Evolutionary conservation across 2,888 invertebrate genomes (phyloP), one percentile per base, ranked within the genome.

Genomic region (Stenurella melanura): DNA sequence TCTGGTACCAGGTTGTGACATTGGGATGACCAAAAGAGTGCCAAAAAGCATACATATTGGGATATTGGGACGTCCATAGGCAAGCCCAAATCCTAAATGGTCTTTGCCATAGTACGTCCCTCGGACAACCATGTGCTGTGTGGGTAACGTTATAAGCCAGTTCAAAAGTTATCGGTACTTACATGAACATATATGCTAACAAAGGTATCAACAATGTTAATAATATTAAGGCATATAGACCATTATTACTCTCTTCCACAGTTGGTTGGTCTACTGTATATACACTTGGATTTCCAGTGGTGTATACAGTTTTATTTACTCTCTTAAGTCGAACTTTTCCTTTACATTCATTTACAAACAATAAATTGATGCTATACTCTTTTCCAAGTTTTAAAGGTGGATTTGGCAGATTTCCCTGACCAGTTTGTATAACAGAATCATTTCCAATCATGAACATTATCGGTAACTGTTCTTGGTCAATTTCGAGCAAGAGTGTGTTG

Each of bases 321-420:
- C 17, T 15, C 0, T 11, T 42, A 42, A 60, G 12, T 66, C 72
- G 42, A 1, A 30, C 50, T 74, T 66, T 70, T 0, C n/a, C 69
- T 19, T 63, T 42, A 70, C 76, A 84, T 15, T 67, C 38, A 26
- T 83, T 83, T 9, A 76, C 54, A 9, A 83, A 19, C 17, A 80
- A 61, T 3, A 83, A 15, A 3, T 56, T 18, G 3, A 83, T 57
- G n/a, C 42, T 60, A 19, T 83, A 80, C 38, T 74, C 76, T 7
- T 68, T 80, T n/a, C 70, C 79, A 26, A 75, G 58, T 19, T 78
- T 56, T 15, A 84, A 75, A 17, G 76, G 74, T 5, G 63, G 70
- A 69, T 85, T 82, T 1, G 72, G 9, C 50, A 75, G 50, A 19
- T 72, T 69, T 26, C 10, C 54, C n/a, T 73, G 50, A 5, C 50